Evolutionary conservation across 2,113 vertebrate species (phyloP).

Genomic region (Etia nguti): DNA sequence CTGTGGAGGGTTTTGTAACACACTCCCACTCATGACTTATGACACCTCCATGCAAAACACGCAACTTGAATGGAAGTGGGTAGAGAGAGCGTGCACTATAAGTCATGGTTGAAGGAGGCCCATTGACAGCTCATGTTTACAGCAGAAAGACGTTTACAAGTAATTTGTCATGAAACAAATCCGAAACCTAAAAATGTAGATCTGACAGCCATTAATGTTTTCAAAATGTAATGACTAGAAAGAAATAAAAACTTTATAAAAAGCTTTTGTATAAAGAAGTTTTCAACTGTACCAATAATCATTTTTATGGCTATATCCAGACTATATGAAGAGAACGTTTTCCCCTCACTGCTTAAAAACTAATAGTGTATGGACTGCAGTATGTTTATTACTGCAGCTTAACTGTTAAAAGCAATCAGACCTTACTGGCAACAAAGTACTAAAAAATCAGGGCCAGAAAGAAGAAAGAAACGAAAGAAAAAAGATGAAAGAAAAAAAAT

Average conservation of each 20-base stretch:
- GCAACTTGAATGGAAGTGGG: neutral
- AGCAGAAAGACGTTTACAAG: neutral
- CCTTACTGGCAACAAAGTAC: neutral
- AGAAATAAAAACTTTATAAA: neutral
- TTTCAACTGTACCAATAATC: neutral
- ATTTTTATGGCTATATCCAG: neutral
- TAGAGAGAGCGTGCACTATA: neutral
- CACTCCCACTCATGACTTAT: neutral
- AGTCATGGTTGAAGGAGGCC: neutral
- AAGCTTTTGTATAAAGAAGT: neutral
- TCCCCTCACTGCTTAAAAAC: neutral
- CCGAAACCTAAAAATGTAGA: neutral
- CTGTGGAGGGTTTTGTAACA: neutral
- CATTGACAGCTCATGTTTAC: neutral
- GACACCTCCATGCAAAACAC: neutral
- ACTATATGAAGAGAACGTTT: neutral
- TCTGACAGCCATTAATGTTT: neutral
- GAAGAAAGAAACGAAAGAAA: neutral
- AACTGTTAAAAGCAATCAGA: constrained; percentile 10
- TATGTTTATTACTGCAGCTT: neutral
- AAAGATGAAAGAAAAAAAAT: neutral
- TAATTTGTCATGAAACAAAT: constrained; percentile 6
- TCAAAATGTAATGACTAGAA: neutral
- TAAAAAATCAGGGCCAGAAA: neutral
- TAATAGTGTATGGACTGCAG: neutral